Percentiles rank a stretch among this genome's conserved stretches.
phyloP scores from a whole-genome alignment of 2,888 invertebrate species.

The Agriotes lineatus region DNA sequence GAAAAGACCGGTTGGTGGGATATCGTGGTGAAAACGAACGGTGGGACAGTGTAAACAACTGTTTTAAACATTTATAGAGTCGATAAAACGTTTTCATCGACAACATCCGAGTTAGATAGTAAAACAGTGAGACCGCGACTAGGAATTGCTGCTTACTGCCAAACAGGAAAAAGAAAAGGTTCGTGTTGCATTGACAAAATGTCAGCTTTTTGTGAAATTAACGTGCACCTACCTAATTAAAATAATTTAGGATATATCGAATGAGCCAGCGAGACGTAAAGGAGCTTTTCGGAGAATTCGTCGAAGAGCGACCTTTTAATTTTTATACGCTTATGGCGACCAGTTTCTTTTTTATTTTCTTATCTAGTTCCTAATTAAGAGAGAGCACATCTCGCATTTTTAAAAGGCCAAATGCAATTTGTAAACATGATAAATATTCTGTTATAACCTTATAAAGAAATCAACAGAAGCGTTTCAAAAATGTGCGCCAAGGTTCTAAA shows the following conservation, averaged over 20 bases:
- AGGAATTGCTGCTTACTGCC: not conserved
- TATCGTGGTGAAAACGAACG: not conserved
- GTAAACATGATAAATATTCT: no score
- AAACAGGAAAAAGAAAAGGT: slow-evolving; percentile 6
- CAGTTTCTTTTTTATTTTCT: not conserved
- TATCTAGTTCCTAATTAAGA: not conserved
- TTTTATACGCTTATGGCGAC: not conserved
- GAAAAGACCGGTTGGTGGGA: not conserved
- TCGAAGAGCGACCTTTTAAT: slow-evolving; percentile 1
- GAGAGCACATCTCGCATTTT: not conserved
- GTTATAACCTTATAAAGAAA: no score
- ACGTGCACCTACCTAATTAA: not conserved
- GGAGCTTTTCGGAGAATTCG: not conserved
- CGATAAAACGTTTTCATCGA: slow-evolving; percentile 2
- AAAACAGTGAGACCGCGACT: not conserved
- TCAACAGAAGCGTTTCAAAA: no score
- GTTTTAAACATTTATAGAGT: slow-evolving; percentile 4
- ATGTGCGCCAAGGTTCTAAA: no score
- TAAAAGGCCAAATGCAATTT: not conserved
- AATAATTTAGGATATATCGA: not conserved
- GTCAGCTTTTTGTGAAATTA: not conserved
- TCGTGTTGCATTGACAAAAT: slow-evolving; percentile 2
- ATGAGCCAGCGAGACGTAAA: not conserved
- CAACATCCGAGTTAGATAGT: slow-evolving; percentile 3
- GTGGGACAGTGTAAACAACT: not conserved